Evolutionary conservation across 2,888 invertebrate genomes (phyloP).

Genomic region (Parelbella ahira): DNA sequence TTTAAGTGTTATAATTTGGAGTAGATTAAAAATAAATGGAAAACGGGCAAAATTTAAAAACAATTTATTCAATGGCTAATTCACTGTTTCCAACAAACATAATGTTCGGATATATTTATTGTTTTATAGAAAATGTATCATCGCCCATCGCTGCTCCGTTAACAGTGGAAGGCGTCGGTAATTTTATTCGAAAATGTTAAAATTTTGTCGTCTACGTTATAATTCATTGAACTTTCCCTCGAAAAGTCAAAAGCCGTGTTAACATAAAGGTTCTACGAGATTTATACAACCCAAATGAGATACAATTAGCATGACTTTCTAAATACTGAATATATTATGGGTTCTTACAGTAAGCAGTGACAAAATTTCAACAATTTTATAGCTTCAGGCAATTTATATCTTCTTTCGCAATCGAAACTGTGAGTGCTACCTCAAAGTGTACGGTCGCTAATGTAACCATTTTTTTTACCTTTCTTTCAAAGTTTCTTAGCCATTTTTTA

Average conservation of each 20-base stretch:
- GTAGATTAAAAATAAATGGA: no score
- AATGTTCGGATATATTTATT: no score
- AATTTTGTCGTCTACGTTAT: conserved; percentile 20
- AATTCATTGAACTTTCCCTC: conserved; percentile 25
- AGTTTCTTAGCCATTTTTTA: no score
- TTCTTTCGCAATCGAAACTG: no score
- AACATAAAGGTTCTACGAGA: conserved; percentile 24
- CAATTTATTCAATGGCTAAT: no score
- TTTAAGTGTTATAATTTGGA: no score
- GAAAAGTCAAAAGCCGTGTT: conserved; percentile 22
- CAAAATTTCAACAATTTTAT: conserved; percentile 1
- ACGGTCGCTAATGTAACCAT: no score
- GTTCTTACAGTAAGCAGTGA: conserved; percentile 7
- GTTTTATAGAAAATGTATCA: background rate
- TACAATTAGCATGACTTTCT: conserved; percentile 26
- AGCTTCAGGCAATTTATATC: no score
- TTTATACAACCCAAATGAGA: conserved; percentile 23
- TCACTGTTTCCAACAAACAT: no score
- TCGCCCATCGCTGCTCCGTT: background rate
- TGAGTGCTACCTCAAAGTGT: no score
- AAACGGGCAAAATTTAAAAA: no score
- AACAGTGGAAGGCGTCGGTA: background rate
- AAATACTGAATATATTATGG: conserved; percentile 17
- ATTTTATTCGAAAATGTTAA: conserved; percentile 16
- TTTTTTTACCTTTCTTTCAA: no score